These are phyloP conservation scores for Drosophila multiciliata DNA, from an alignment of 2,888 invertebrate genomes.

Conservation along the genomic window DNA sequence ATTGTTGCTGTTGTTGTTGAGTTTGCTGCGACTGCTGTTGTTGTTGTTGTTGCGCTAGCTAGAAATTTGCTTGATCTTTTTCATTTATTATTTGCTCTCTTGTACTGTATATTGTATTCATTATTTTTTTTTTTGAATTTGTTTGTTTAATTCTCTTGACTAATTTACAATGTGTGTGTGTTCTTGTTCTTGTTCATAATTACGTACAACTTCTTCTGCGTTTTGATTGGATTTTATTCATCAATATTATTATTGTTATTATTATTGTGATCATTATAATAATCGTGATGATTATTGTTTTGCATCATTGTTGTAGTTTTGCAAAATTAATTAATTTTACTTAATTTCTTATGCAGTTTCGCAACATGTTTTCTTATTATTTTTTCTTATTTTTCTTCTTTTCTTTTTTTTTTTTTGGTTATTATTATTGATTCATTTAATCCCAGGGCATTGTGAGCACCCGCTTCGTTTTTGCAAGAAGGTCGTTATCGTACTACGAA, in stretches of 20 bases:
- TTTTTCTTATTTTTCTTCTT: neutral
- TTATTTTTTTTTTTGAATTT: slow-evolving; percentile 15
- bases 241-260: slow-evolving; percentile 69
- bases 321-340: slow-evolving; percentile 75
- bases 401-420: slow-evolving; percentile 50
- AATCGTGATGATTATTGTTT: slow-evolving; percentile 32
- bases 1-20: slow-evolving; percentile 7
- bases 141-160: slow-evolving; percentile 63
- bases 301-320: slow-evolving; percentile 44
- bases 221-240: slow-evolving; percentile 75
- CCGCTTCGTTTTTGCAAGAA: slow-evolving; percentile 91
- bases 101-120: slow-evolving; percentile 42
- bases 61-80: slow-evolving; percentile 62
- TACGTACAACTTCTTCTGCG: slow-evolving; percentile 83
- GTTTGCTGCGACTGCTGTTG: slow-evolving; percentile 26
- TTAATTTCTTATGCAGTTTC: slow-evolving; percentile 74
- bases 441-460: slow-evolving; percentile 89
- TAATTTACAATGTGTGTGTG: slow-evolving; percentile 80
- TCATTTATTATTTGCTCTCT: slow-evolving; percentile 50
- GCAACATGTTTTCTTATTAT: slow-evolving; percentile 61
- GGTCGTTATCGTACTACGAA: slow-evolving; percentile 89
- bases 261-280: slow-evolving; percentile 52
- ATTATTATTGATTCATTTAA: slow-evolving; percentile 83
- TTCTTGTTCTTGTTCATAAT: slow-evolving; percentile 81
- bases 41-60: slow-evolving; percentile 48